Conservation (phyloP, 2,888 invertebrate species). For the Drosophila affinis region DNA sequence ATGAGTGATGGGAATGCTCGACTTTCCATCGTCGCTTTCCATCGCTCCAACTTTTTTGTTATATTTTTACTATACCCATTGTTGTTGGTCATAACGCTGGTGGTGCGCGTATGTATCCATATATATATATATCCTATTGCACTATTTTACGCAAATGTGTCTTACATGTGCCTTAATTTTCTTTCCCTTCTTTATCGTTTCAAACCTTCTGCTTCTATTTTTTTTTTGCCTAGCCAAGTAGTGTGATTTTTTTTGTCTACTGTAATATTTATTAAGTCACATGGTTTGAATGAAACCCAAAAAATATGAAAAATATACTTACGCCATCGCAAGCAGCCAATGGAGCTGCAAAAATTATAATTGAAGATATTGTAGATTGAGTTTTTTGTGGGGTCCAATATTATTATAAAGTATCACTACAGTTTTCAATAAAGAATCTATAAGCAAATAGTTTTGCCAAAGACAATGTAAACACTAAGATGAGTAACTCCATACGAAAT, state of each 20-base stretch:
- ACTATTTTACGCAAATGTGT: constrained; percentile 24
- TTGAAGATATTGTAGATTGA: background rate
- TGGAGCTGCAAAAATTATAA: constrained; percentile 60
- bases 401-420: no score
- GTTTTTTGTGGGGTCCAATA: background rate
- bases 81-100: constrained; percentile 56
- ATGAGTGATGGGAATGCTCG: background rate
- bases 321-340: constrained; percentile 57
- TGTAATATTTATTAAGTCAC: constrained; percentile 72
- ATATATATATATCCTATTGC: constrained; percentile 8
- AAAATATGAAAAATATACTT: constrained; percentile 69
- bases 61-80: constrained; percentile 15
- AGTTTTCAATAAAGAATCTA: no score
- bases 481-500: no score
- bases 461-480: no score
- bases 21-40: constrained; percentile 12
- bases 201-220: background rate
- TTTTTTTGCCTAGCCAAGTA: constrained; percentile 33
- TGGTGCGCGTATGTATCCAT: constrained; percentile 53
- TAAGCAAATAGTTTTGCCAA: no score
- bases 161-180: background rate
- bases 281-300: constrained; percentile 76
- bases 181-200: background rate
- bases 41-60: constrained; percentile 14
- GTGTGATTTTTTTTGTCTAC: constrained; percentile 41